A percentile compares a stretch with the other conserved stretches of the same genome.
Evolutionary conservation across 2,113 vertebrate species (phyloP).

Genomic region (Callithrix jacchus): DNA sequence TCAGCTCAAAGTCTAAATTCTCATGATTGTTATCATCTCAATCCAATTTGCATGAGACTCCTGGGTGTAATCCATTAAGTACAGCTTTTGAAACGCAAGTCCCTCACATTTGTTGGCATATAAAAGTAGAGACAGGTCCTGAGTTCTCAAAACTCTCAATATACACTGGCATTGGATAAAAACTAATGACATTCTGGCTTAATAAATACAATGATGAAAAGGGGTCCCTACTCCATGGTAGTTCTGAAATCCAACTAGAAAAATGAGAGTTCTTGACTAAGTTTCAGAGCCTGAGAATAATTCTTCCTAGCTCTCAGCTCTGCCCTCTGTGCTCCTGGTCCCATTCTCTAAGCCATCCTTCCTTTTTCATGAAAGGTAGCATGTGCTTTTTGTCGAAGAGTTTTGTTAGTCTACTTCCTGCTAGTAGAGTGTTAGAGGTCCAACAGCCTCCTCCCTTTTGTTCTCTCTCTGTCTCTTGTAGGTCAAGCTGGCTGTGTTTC

Average conservation of each 20-base stretch:
- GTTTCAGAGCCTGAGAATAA: background rate
- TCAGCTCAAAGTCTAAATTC: background rate
- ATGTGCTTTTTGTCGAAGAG: background rate
- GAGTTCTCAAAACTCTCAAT: no score
- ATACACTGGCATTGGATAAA: background rate
- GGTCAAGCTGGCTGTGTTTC: background rate
- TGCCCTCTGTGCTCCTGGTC: background rate
- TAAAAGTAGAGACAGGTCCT: background rate
- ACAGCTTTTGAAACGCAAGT: background rate
- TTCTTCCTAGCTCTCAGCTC: background rate
- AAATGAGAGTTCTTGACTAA: background rate
- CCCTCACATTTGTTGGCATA: background rate
- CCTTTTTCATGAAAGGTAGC: background rate
- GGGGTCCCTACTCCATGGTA: fast-evolving
- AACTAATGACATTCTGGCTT: fast-evolving
- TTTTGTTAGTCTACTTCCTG: background rate
- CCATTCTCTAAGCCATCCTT: background rate
- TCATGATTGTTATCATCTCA: background rate
- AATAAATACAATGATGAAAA: background rate
- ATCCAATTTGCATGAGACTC: background rate
- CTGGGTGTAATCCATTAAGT: background rate
- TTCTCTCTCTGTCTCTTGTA: background rate
- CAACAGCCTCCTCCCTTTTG: background rate
- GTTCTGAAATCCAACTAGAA: background rate
- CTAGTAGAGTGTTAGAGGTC: background rate